Base-by-base conservation (phyloP, 2,797 vertebrate species). In the Discoglossus pictus region DNA sequence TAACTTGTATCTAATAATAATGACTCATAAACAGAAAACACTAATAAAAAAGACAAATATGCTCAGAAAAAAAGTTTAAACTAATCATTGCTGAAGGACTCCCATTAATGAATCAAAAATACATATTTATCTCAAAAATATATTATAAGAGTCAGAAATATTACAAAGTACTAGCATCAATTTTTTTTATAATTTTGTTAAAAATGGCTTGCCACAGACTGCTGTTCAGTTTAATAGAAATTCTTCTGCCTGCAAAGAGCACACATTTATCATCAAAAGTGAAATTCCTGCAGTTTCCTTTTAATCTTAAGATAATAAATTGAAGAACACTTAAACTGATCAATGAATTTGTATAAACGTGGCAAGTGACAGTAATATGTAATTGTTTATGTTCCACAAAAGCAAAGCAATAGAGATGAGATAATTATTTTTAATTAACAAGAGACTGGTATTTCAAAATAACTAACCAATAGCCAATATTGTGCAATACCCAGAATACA, bases 241-340 rank as follows among this genome's bases (percentile, higher is more conserved):
- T 51, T 31, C 21, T n/a, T 27, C 12, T 8, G n/a, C n/a, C 15
- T 24, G 3, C 7, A 15, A 31, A 11, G 6, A 27, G 48, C 11
- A 1, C 10, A 11, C 15, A 34, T 51, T 51, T 51, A 25, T 51
- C 24, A 34, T 15, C 13, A 31, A 34, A 15, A 13, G 15, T 31
- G 21, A 24, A 51, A 51, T 13, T 24, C 24, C n/a, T 51, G 48
- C 48, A 51, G 24, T 51, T 51, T 51, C 24, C n/a, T 8, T 51
- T 51, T 51, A 51, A 51, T 51, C 46, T 48, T 48, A 25, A 51
- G 48, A 31, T 51, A 51, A 51, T 51, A 51, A 51, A 51, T 51
- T 51, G 48, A 27, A 31, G 48, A 20, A 51, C 25, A 51, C 48
- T 51, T 51, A 51, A 51, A 51, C 48, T 31, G 48, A 51, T 51